Evolutionary conservation across 2,888 invertebrate species (phyloP), one percentile per base, ranked within the genome.

Genomic region (Campaea margaritaria): DNA sequence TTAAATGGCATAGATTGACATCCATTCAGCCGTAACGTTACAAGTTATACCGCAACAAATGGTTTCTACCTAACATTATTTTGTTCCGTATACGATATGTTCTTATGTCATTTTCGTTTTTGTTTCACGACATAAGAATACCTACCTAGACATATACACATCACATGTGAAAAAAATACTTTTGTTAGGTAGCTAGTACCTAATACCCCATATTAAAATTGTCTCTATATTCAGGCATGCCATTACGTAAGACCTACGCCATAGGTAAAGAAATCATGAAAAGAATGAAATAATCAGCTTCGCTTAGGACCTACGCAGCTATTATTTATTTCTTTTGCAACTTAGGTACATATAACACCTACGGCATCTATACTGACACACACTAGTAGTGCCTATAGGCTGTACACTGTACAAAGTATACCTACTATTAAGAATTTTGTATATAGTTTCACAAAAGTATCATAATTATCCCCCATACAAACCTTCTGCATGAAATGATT

Each of bases 1-100:
- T 21, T 39, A 46, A 46, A 46, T 55, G 31, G 47, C 31, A 42
- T 27, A 43, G 10, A 39, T 12, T 39, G 14, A 39, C 39, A 39
- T 39, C 13, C 13, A 49, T 31, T 31, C 31, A 31, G 31, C 31
- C 4, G 1, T 31, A 31, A 9, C 31, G 3, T 21, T 21, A 21
- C 50, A 50, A 38, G 44, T 36, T 34, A 10, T 14, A 34, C 13
- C 15, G 31, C 46, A 27, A 46, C 41, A 46, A 46, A 57, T 41
- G 41, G 51, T 28, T 27, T 27, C 28, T 27, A 38, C 38, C 4
- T 38, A 14, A n/a, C 16, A 44, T 38, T 21, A 34, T 46, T 47
- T 42, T 38, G 21, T 58, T 48, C 53, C 53, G 39, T 58, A 52
- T 5, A 42, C 43, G 53, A 58, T 52, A 58, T 48, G 28, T 58